Base-by-base conservation (phyloP, 2,888 invertebrate species). In the Apomyelois bistriatella region DNA sequence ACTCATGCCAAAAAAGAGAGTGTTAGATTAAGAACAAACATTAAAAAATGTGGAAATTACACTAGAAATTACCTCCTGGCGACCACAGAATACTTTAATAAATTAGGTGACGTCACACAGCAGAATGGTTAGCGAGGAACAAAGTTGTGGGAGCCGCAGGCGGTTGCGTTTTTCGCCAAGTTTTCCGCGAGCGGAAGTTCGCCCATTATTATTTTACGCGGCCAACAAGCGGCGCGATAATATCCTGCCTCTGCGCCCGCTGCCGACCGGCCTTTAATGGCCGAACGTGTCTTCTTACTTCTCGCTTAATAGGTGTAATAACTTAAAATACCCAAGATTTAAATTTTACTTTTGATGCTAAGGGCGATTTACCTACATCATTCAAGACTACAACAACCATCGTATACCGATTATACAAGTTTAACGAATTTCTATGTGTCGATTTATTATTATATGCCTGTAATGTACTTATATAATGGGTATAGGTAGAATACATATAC, bases 161-260 rank as follows among this genome's bases (percentile, higher is more conserved):
- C 90, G 87, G 85, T 86, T 74, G 87, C 81, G 79, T 85, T 87
- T 87, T 87, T 87, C 85, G 82, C 79, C 74, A 86, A 87, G 82
- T 88, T 89, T 88, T 83, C 87, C 84, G 72, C 17, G 42, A 35
- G 85, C 91, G 87, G 91, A 91, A 91, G 88, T 91, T 91, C 82
- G 80, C 76, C 87, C 90, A 90, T 91, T 91, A 91, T 90, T 90
- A 90, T 91, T 91, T 91, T 89, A 91, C 89, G 90, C 90, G 88
- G 87, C 82, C 85, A 87, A 90, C 91, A 91, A 91, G 90, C 90
- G 87, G 90, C 77, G 90, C 90, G 91, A 91, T 91, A 91, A 91
- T 91, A 90, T 86, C 81, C 85, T 72, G 75, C 82, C 81, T 82
- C 79, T 75, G 82, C 76, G 79, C 74, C 72, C 74, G 74, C 74